Base-by-base conservation (phyloP, 2,888 invertebrate species). In the Tenthredo amoena region DNA sequence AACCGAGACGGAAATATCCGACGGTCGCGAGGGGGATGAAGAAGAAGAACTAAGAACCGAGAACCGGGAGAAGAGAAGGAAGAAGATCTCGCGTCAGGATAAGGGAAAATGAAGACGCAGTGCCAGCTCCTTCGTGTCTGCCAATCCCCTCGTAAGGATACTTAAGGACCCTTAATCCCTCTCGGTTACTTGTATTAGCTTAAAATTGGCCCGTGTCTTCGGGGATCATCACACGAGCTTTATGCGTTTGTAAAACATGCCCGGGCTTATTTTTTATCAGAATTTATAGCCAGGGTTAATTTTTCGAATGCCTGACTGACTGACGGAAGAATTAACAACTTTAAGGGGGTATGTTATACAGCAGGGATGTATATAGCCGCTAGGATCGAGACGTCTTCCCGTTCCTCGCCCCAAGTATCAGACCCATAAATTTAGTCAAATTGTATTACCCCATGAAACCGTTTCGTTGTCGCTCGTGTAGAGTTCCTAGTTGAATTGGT, bases 41-140 rank as follows among this genome's bases (percentile, higher is more conserved):
- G 34, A n/a, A 58, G 55, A 21, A 31, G 26, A 10, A 37, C 50
- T 4, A 58, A 18, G 12, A 18, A 34, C 34, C 34, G 40, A 12
- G 26, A 50, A 43, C 40, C 55, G 58, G 9, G 12, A n/a, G 21
- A n/a, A 34, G n/a, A n/a, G 21, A 31, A 34, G n/a, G 50, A 21
- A 37, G 58, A 37, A 62, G 81, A 81, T 62, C 81, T 81, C 81
- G 40, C 40, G 58, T 81, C 40, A 40, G 81, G 81, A 81, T 81
- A 81, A 81, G 81, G 43, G 81, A 40, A 62, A 81, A 81, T 81
- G 81, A 81, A 81, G 81, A 81, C 81, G 62, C 81, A 81, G 62
- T 81, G 37, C 81, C 81, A 62, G 18, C 81, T 62, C 62, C 76
- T 58, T 62, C 37, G 62, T 58, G 81, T 40, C 81, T 81, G 58